These are phyloP conservation scores for Riptortus pedestris DNA, from an alignment of 1,140 invertebrate genomes.

Conservation along the genomic window DNA sequence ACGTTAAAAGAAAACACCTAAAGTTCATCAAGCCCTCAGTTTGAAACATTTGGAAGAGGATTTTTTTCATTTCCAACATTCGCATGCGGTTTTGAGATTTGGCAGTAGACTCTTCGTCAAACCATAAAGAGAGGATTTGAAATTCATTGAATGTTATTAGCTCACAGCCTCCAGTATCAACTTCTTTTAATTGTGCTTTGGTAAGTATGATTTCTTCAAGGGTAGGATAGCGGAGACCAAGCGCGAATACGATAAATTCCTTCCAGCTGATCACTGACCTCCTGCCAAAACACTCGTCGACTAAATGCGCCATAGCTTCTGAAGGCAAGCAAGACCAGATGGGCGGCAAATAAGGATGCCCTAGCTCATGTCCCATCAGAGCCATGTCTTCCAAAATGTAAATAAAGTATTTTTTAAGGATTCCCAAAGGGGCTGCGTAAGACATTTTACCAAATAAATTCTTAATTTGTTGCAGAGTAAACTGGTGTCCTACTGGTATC, in stretches of 20 bases:
- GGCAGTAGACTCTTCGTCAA: too few species aligned
- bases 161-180: too few species aligned
- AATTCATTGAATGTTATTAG: too few species aligned
- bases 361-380: not conserved
- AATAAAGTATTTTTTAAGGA: not conserved
- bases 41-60: too few species aligned
- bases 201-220: constrained; percentile 41
- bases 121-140: too few species aligned
- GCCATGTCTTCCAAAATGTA: not conserved
- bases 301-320: not conserved
- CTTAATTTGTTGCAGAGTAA: not conserved
- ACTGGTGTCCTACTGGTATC: not conserved
- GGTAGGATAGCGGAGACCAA: constrained; percentile 42
- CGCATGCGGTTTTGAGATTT: too few species aligned
- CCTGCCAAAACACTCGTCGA: constrained; percentile 39
- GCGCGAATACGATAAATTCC: constrained; percentile 48
- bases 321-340: not conserved
- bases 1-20: too few species aligned
- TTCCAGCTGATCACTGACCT: constrained; percentile 46
- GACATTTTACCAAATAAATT: not conserved
- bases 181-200: too few species aligned
- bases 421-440: not conserved
- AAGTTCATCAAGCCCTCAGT: too few species aligned
- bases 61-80: too few species aligned
- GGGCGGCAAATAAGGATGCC: not conserved